Percentiles rank a stretch among this genome's conserved stretches.
Conservation (phyloP, 2,888 invertebrate genomes). For the Xestia sexstrigata region DNA sequence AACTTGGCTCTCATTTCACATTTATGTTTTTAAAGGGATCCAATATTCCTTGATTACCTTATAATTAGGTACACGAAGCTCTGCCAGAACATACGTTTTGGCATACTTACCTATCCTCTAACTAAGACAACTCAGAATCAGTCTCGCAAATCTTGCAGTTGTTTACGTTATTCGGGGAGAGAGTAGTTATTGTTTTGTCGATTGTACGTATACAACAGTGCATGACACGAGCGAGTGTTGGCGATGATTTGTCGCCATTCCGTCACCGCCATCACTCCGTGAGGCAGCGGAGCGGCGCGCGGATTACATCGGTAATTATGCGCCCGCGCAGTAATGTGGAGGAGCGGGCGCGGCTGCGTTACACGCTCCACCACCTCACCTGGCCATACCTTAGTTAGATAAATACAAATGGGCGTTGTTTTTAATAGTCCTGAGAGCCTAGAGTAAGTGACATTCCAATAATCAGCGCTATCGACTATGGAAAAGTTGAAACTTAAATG, state of each 20-base stretch:
- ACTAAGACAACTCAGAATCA: background rate
- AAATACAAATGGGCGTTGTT: constrained; percentile 1
- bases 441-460: background rate
- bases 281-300: constrained; percentile 24
- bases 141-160: no score
- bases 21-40: no score
- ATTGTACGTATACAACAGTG: background rate
- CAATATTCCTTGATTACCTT: background rate
- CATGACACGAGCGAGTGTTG: constrained; percentile 4
- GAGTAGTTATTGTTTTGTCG: background rate
- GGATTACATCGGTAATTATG: constrained; percentile 48
- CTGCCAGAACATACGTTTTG: background rate
- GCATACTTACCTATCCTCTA: background rate
- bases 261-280: background rate
- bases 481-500: background rate
- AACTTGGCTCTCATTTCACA: no score
- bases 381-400: constrained; percentile 7
- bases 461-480: background rate
- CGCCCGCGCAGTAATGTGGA: constrained; percentile 20
- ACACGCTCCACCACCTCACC: constrained; percentile 54
- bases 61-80: background rate
- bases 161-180: background rate
- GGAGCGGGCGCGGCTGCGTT: constrained; percentile 38
- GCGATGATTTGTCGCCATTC: constrained; percentile 43
- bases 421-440: background rate